Base-by-base conservation (phyloP, 2,113 vertebrate genomes). In the Pseudorasbora parva region DNA sequence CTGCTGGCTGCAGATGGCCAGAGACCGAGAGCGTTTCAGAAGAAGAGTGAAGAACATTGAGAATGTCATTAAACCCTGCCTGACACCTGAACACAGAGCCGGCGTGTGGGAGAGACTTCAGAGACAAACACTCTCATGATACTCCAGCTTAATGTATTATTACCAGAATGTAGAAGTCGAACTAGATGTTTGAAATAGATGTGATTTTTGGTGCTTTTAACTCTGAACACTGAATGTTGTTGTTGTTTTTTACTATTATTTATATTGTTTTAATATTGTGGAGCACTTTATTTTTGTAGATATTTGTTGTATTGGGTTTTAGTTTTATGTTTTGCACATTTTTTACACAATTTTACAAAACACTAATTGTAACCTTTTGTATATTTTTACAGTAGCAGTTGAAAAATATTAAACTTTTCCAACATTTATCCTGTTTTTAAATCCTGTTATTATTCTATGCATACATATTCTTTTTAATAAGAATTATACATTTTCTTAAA, bases 1-100 rank as follows among this genome's bases (percentile, higher is more conserved):
- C 1, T 88, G 87, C 43, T 91, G 90, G 90, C 56, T 88, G 68
- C 69, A 87, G 75, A 78, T 87, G 87, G 90, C 87, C 14, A 75
- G 87, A 74, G 88, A 91, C 78, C 6, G 88, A 41, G 76, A 79
- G 1, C 81, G 90, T 27, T 91, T 91, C 80, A 73, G 71, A 60
- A 87, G 86, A 30, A 78, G 90, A 84, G 84, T 86, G 27, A 76
- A 88, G 43, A 60, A 33, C 19, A 21, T 59, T 4, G 78, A 72
- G 41, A 68, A 54, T 2, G 5, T 85, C 37, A 72, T 91, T 7
- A 76, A 57, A 4, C 79, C 66, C 8, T 84, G 85, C 27, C 82
- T 91, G 3, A 82, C 62, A 54, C 47, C 85, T 25, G 27, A 87
- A 69, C 90, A 91, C 86, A 83, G 90, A 84, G 68, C 81, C 12